These are phyloP conservation scores for Psittacus erithacus DNA, from an alignment of 2,113 vertebrate genomes.

Conservation along the genomic window DNA sequence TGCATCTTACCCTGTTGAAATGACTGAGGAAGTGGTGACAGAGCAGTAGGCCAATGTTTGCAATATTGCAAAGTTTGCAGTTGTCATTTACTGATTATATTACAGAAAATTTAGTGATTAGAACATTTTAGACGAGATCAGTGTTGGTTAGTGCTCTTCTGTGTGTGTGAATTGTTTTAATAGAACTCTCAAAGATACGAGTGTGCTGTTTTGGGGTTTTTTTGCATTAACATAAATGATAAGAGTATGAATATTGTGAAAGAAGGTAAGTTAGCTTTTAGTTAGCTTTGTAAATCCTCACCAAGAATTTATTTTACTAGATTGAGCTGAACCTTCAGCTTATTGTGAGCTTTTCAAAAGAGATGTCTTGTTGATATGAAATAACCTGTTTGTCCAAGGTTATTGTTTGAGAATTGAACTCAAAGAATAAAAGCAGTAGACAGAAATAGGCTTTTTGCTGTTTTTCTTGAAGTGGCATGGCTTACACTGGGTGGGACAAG, in stretches of 20 bases:
- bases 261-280: background rate
- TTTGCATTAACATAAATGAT: background rate
- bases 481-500: background rate
- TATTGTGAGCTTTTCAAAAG: background rate
- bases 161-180: background rate
- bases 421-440: background rate
- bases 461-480: background rate
- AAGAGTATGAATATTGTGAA: background rate
- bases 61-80: background rate
- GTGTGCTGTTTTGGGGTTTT: background rate
- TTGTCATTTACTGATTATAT: background rate
- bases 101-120: background rate
- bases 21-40: background rate
- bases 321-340: background rate
- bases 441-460: background rate
- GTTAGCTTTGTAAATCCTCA: background rate
- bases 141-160: background rate
- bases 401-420: background rate
- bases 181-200: background rate
- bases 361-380: background rate
- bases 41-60: background rate
- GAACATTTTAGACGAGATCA: background rate
- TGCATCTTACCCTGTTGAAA: background rate
- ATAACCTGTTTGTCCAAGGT: background rate
- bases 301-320: background rate